A percentile compares a stretch with the other conserved stretches of the same genome.
phyloP scores from a whole-genome alignment of 2,888 invertebrate genomes.

The Aphidoletes aphidimyza region DNA sequence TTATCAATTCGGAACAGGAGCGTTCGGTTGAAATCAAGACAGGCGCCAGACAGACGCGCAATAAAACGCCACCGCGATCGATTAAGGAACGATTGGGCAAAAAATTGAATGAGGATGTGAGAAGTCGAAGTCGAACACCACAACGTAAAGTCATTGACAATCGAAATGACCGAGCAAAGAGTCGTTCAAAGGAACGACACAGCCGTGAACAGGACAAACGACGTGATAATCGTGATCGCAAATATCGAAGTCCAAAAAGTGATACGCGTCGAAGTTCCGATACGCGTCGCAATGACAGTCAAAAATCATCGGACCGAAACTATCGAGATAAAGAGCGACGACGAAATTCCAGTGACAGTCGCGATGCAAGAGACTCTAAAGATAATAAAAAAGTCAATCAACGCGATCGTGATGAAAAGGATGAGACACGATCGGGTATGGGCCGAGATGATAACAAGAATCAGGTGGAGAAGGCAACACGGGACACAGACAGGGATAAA shows the following conservation, averaged over 20 bases:
- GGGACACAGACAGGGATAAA: slow-evolving; percentile 57
- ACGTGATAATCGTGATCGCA: slow-evolving; percentile 60
- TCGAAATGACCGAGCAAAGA: not conserved
- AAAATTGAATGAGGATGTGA: slow-evolving; percentile 74
- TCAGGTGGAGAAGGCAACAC: slow-evolving; percentile 59
- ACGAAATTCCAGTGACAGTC: slow-evolving; percentile 57
- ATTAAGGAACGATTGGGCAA: slow-evolving; percentile 84
- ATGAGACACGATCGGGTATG: slow-evolving; percentile 59
- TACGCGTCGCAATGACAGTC: not conserved
- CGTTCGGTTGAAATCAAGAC: slow-evolving; percentile 68
- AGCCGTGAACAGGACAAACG: slow-evolving; percentile 58
- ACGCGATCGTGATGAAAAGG: slow-evolving; percentile 58
- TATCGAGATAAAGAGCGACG: slow-evolving; percentile 59
- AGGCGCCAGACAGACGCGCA: slow-evolving; percentile 64
- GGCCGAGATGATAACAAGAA: slow-evolving; percentile 66
- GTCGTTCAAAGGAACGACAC: not conserved
- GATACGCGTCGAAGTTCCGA: not conserved
- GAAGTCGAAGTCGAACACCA: slow-evolving; percentile 69
- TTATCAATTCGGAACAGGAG: slow-evolving; percentile 66
- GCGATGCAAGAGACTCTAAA: slow-evolving; percentile 34
- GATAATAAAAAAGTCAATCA: slow-evolving; percentile 57
- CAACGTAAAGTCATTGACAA: slow-evolving; percentile 60
- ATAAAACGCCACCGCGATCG: slow-evolving; percentile 73
- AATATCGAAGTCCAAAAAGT: slow-evolving; percentile 56
- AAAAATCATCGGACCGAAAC: not conserved